Conservation (phyloP, 2,113 vertebrate species). For the Natator depressus region DNA sequence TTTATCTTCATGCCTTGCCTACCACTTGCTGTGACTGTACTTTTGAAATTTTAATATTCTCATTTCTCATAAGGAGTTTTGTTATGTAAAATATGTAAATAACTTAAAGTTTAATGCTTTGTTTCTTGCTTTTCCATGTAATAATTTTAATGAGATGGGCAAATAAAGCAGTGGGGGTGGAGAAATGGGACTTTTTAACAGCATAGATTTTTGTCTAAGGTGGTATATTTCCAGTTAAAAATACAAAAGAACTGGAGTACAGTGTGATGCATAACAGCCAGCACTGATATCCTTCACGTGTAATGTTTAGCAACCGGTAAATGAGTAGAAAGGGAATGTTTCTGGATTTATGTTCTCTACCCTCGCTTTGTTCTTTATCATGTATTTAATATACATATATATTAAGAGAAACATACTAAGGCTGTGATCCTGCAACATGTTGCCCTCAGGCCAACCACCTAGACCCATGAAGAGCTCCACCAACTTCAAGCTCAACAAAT, state of each 20-base stretch:
- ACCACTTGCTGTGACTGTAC: conserved; percentile 81
- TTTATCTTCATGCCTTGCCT: conserved; percentile 79
- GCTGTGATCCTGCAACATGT: background rate
- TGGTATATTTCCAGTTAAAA: background rate
- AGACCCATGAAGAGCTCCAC: background rate
- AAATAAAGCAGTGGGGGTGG: conserved; percentile 38
- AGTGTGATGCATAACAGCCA: background rate
- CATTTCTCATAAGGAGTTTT: conserved; percentile 77
- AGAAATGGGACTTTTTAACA: background rate
- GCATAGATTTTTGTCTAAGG: background rate
- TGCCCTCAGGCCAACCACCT: background rate
- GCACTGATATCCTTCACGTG: background rate
- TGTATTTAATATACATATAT: background rate
- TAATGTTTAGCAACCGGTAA: background rate
- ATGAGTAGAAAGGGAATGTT: background rate
- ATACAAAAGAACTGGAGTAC: background rate
- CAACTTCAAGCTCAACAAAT: rapidly evolving
- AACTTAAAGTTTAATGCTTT: conserved; percentile 64
- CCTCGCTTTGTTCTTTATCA: background rate
- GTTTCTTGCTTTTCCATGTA: conserved; percentile 56
- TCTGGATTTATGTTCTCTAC: background rate
- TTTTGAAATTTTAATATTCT: conserved; percentile 85
- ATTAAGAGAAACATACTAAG: background rate
- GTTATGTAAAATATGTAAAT: conserved; percentile 80
- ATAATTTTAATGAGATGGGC: conserved; percentile 32